phyloP scores from a whole-genome alignment of 2,797 vertebrate species.

The Onychomys torridus region DNA sequence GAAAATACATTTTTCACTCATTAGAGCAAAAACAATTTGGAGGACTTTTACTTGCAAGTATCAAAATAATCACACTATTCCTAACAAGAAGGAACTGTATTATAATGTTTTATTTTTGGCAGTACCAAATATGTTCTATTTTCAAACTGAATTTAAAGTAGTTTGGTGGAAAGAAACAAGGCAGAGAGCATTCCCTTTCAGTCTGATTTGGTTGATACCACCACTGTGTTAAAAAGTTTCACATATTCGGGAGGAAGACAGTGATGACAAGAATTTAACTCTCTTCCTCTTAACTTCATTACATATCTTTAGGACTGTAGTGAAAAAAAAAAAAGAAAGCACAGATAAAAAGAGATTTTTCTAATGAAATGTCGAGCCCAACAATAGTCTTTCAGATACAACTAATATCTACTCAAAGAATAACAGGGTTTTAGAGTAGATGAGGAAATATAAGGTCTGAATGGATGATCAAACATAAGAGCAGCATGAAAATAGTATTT shows the following conservation, averaged over 20 bases:
- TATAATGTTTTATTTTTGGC: slow-evolving; percentile 61
- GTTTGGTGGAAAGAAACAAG: neutral
- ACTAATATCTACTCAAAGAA: slow-evolving; percentile 60
- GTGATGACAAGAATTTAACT: slow-evolving; percentile 15
- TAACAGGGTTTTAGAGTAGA: slow-evolving; percentile 26
- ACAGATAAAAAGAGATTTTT: slow-evolving; percentile 15
- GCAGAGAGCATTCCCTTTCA: neutral
- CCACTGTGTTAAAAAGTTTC: slow-evolving; percentile 5
- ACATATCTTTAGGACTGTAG: slow-evolving; percentile 25
- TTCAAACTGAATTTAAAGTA: slow-evolving; percentile 19
- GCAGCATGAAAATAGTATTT: slow-evolving; percentile 4
- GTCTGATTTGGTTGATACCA: slow-evolving; percentile 34
- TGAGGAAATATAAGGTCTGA: neutral
- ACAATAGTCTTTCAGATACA: slow-evolving; percentile 33
- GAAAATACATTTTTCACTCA: slow-evolving; percentile 79
- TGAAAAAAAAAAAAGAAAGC: slow-evolving; percentile 29
- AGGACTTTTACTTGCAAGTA: slow-evolving; percentile 67
- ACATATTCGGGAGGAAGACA: neutral
- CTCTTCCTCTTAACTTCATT: slow-evolving; percentile 57
- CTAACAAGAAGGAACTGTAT: slow-evolving; percentile 69
- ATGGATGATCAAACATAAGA: slow-evolving; percentile 16
- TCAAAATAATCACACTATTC: slow-evolving; percentile 67
- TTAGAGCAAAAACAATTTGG: slow-evolving; percentile 73
- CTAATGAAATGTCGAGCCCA: slow-evolving; percentile 32
- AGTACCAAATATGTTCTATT: slow-evolving; percentile 48